Evolutionary conservation across 2,113 vertebrate genomes (phyloP).

Genomic region (Tyto alba): DNA sequence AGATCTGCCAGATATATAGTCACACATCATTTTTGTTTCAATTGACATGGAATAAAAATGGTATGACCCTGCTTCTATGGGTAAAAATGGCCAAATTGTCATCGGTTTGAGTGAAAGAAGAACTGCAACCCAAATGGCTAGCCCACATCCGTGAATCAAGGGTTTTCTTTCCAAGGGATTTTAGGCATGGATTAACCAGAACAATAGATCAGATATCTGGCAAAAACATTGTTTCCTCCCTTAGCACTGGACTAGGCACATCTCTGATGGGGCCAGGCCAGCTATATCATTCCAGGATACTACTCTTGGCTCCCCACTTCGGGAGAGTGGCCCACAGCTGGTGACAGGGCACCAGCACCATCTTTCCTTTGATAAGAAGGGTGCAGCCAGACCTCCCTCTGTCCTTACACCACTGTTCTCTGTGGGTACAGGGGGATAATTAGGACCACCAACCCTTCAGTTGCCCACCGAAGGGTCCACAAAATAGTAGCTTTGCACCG

Average conservation of each 20-base stretch:
- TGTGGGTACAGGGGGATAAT: accelerated
- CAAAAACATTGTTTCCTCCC: background rate
- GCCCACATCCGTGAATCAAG: background rate
- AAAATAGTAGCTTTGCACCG: background rate
- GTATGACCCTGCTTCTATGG: background rate
- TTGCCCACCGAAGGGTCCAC: background rate
- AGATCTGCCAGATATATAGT: background rate
- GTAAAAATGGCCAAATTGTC: background rate
- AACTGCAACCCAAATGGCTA: background rate
- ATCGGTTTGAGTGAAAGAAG: background rate
- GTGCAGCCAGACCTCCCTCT: background rate
- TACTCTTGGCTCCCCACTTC: background rate
- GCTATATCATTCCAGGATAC: background rate
- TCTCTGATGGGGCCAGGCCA: background rate
- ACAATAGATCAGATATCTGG: background rate
- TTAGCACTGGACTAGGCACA: background rate
- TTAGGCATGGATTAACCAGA: background rate
- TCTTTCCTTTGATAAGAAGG: background rate
- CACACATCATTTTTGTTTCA: background rate
- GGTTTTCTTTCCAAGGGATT: background rate
- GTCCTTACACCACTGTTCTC: background rate
- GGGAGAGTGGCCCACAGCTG: background rate
- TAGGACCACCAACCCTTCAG: background rate
- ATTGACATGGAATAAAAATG: background rate
- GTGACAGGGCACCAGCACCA: background rate